Base-by-base conservation (phyloP, 2,113 vertebrate genomes). In the Nesogale talazaci region DNA sequence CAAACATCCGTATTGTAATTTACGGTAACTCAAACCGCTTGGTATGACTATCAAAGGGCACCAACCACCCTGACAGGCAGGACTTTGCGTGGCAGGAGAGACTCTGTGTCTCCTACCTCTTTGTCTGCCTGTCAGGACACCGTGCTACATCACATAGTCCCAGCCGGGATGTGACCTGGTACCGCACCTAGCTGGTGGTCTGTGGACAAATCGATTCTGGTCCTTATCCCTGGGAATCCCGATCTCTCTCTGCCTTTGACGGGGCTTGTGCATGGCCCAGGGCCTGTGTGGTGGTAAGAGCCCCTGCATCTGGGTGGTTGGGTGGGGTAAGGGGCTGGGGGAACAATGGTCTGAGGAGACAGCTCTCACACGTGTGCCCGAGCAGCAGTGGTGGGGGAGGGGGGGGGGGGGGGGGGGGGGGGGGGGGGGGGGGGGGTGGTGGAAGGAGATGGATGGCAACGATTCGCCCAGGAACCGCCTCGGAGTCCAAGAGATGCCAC, bases 381-480 rank as follows among this genome's bases (percentile, higher is more conserved):
- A 89, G 72, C 94, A 94, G 84, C 89, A 86, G 65, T 93, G 94
- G 96, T 92, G 91, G 96, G 81, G 22, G 95, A 81, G 83, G 89
- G 67, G 80, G 15, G 57, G 83, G 72, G 69, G 89, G 95, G 86
- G 87, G 89, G n/a, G 94, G 96, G 91, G 91, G 96, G 81, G 22
- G 95, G 77, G 83, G 89, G 67, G 80, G 15, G 57, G 83, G 72
- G 69, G 89, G 95, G 86, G 87, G 89, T n/a, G n/a, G n/a, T n/a
- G n/a, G n/a, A n/a, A n/a, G 56, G 19, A n/a, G 83, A 88, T 79
- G 38, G 56, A 87, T 93, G 86, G 91, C 93, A 94, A 2, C 87
- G 81, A 42, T 94, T 88, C 79, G 46, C 72, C 85, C 46, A 59
- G 90, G 91, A 94, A 91, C 75, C 76, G 14, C 85, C 89, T 94